A percentile compares a stretch with the other conserved stretches of the same genome.
Conservation (phyloP, 2,888 invertebrate genomes). For the Nineta flava region DNA sequence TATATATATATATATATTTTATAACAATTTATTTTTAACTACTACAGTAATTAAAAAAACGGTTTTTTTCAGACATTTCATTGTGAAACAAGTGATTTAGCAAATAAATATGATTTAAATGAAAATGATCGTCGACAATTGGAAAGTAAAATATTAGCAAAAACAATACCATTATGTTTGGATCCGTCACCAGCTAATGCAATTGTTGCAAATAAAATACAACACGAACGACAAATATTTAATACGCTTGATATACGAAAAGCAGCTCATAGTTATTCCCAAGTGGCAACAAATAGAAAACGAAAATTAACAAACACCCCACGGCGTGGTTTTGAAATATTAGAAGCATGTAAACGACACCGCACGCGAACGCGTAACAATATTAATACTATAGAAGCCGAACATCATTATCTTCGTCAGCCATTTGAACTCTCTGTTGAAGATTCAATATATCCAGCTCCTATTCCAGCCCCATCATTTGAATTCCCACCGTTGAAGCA, state of each 20-base stretch:
- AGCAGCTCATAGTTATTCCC: conserved; percentile 63
- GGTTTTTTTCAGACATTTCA: conserved; percentile 16
- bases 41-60: too few species aligned
- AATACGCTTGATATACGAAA: conserved; percentile 58
- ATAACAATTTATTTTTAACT: too few species aligned
- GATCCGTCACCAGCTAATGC: conserved; percentile 77
- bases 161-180: conserved; percentile 73
- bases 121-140: conserved; percentile 59
- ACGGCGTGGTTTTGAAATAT: conserved; percentile 60
- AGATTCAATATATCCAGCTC: conserved; percentile 20
- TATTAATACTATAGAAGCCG: neutral
- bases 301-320: conserved; percentile 73
- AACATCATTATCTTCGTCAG: neutral
- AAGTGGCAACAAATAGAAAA: conserved; percentile 71
- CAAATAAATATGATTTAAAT: conserved; percentile 37
- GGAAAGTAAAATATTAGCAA: conserved; percentile 74
- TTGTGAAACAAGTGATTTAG: conserved; percentile 29
- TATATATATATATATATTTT: too few species aligned
- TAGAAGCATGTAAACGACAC: conserved; percentile 45
- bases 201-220: conserved; percentile 54
- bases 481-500: conserved; percentile 39
- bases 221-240: conserved; percentile 56
- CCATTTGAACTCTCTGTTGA: conserved; percentile 23
- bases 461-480: conserved; percentile 45
- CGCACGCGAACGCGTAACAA: conserved; percentile 30